phyloP scores from a whole-genome alignment of 1,140 invertebrate genomes.

The Drosophila oshimai region DNA sequence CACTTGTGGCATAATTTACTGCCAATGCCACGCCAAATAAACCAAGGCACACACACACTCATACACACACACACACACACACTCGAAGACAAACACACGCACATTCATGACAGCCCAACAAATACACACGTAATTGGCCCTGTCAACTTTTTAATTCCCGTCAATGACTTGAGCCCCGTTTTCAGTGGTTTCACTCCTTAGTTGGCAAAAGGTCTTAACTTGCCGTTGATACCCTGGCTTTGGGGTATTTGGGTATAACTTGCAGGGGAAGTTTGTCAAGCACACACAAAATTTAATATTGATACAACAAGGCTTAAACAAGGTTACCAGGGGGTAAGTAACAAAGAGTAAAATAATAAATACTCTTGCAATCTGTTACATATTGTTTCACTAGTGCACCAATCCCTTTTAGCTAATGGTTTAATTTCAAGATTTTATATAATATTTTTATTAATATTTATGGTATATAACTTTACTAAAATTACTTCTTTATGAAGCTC shows the following conservation, averaged over 20 bases:
- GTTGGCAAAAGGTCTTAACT: slow-evolving; percentile 12
- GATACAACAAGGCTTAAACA: too few relatives aligned
- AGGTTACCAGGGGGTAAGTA: too few relatives aligned
- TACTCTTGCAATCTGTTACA: too few relatives aligned
- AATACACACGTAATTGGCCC: slow-evolving; percentile 28
- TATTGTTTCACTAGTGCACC: too few relatives aligned
- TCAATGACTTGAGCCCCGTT: slow-evolving; percentile 41
- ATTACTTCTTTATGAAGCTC: too few relatives aligned
- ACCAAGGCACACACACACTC: slow-evolving; percentile 14
- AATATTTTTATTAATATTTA: too few relatives aligned
- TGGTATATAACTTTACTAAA: too few relatives aligned
- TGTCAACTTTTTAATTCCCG: slow-evolving; percentile 47
- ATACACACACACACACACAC: background rate
- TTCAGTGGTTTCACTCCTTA: slow-evolving; percentile 11
- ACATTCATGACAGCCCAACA: background rate
- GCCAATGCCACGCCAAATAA: slow-evolving; percentile 45
- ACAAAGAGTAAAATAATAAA: too few relatives aligned
- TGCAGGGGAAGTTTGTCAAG: background rate
- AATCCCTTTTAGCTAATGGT: too few relatives aligned
- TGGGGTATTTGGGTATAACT: background rate
- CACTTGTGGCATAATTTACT: slow-evolving; percentile 73
- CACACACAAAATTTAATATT: background rate
- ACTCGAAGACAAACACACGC: background rate
- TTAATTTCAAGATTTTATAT: too few relatives aligned
- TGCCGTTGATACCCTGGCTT: slow-evolving; percentile 13